Evolutionary conservation across 1,140 invertebrate species (phyloP).

Genomic region (Atta texana): DNA sequence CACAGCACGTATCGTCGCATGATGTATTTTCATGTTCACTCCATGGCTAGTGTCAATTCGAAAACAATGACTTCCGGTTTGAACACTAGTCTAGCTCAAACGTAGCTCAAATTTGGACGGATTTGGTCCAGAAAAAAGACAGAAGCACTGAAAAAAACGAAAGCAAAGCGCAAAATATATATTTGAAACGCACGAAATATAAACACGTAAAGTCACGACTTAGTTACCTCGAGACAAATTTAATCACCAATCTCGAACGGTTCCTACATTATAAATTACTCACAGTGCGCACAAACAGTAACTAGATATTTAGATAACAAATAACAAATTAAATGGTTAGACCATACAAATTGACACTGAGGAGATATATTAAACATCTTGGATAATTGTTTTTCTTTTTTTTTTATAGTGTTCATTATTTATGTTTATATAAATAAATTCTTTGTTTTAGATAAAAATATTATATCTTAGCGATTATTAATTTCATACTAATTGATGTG

Average conservation of each 20-base stretch:
- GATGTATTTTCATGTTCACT: conserved; percentile 16
- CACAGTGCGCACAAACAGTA: conserved; percentile 72
- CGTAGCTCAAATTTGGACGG: conserved; percentile 42
- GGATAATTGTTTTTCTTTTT: neutral
- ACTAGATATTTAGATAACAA: conserved; percentile 53
- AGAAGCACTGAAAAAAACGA: neutral
- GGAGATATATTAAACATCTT: conserved; percentile 21
- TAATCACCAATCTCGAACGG: conserved; percentile 60
- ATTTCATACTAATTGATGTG: conserved; percentile 12
- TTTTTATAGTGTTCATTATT: neutral
- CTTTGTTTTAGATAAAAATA: conserved; percentile 11
- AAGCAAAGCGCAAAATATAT: conserved; percentile 11
- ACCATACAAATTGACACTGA: conserved; percentile 35
- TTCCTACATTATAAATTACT: conserved; percentile 70
- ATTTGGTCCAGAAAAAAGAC: conserved; percentile 27
- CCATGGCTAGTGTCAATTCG: conserved; percentile 57
- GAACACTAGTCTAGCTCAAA: conserved; percentile 64
- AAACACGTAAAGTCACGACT: conserved; percentile 49
- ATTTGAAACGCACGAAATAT: conserved; percentile 56
- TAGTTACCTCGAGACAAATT: conserved; percentile 47
- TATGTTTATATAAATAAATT: neutral
- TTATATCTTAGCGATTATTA: conserved; percentile 3
- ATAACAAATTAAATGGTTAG: conserved; percentile 55
- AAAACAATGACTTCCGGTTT: conserved; percentile 47
- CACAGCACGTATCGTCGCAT: neutral